phyloP scores from a whole-genome alignment of 2,797 vertebrate species.

The Rallus crepitans region DNA sequence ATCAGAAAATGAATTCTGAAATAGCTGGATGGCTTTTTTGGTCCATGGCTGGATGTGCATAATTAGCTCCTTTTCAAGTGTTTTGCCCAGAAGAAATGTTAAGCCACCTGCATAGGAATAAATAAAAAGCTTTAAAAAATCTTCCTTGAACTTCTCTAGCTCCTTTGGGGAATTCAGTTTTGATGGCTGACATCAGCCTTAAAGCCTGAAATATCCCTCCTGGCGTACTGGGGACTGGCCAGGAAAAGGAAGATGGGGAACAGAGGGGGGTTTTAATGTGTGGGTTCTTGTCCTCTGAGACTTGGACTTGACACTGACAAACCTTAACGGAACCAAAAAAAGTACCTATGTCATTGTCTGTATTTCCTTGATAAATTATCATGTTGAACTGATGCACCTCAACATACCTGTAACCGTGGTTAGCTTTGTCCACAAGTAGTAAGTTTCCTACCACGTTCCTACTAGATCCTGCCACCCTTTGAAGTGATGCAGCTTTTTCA shows the following conservation, averaged over 20 bases:
- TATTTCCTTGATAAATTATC: background rate
- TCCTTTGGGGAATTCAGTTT: background rate
- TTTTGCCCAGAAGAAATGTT: constrained; percentile 20
- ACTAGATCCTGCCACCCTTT: background rate
- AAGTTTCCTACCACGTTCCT: background rate
- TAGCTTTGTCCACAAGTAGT: background rate
- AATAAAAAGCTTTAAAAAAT: background rate
- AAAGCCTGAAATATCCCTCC: background rate
- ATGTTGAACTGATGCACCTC: background rate
- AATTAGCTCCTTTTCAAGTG: constrained; percentile 44
- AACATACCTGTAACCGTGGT: background rate
- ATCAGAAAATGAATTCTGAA: constrained; percentile 49
- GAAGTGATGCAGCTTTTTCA: background rate
- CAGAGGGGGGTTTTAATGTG: background rate
- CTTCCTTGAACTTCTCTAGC: background rate
- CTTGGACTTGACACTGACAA: background rate
- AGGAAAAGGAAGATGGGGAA: background rate
- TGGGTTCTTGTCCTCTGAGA: background rate
- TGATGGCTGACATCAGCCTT: background rate
- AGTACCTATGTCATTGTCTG: background rate
- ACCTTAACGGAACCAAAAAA: background rate
- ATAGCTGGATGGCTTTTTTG: constrained; percentile 46
- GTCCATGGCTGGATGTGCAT: background rate
- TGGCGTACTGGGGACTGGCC: background rate
- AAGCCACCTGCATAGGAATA: constrained; percentile 29